Evolutionary conservation across 2,797 vertebrate genomes (phyloP).

Genomic region (Natrix natrix): DNA sequence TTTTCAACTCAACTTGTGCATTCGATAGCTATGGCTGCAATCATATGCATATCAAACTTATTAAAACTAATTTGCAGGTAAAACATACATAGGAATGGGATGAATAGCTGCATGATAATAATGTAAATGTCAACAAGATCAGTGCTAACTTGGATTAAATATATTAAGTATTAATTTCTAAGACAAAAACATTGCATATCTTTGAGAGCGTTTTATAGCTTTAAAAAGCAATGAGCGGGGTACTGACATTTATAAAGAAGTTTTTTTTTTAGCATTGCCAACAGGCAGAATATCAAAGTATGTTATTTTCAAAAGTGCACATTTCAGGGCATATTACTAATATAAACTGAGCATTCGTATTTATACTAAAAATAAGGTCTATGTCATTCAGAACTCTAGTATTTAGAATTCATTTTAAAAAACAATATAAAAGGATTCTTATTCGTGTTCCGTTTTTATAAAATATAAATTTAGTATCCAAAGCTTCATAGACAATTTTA

Average conservation of each 20-base stretch:
- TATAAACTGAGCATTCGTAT: conserved; percentile 17
- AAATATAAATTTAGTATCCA: neutral
- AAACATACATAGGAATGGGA: neutral
- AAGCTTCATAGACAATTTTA: neutral
- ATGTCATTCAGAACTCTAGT: neutral
- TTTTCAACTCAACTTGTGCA: neutral
- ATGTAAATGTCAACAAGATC: neutral
- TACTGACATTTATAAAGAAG: neutral
- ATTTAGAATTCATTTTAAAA: neutral
- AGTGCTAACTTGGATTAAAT: neutral
- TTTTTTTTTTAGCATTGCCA: neutral
- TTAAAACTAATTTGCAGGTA: neutral
- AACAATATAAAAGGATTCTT: neutral
- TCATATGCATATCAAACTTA: neutral
- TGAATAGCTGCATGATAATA: neutral
- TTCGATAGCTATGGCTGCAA: neutral
- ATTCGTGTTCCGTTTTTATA: neutral
- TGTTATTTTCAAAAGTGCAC: conserved; percentile 2
- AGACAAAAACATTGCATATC: neutral
- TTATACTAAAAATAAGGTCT: neutral
- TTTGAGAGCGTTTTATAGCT: conserved; percentile 3
- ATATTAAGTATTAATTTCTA: neutral
- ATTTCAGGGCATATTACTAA: conserved; percentile 23
- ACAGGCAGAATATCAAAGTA: conserved; percentile 23
- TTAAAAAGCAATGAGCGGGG: conserved; percentile 4